phyloP scores from a whole-genome alignment of 2,888 invertebrate genomes.

The Erebia ligea region DNA sequence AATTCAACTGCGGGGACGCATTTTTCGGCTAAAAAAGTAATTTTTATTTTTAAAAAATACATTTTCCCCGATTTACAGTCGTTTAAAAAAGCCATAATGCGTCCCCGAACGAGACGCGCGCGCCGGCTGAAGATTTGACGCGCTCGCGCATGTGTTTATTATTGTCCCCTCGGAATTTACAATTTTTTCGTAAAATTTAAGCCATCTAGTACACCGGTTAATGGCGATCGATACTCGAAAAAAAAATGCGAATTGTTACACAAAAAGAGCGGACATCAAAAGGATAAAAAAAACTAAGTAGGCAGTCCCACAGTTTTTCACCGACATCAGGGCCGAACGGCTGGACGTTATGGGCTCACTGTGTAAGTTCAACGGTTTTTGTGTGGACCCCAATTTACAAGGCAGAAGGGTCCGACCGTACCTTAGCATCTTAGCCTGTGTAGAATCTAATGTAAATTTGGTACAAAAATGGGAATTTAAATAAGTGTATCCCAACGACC shows the following conservation, averaged over 20 bases:
- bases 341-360: conserved; percentile 77
- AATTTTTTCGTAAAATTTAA: conserved; percentile 73
- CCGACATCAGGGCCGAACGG: conserved; percentile 65
- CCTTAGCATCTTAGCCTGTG: conserved; percentile 72
- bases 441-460: conserved; percentile 80
- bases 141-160: conserved; percentile 82
- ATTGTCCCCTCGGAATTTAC: conserved; percentile 79
- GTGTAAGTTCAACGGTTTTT: conserved; percentile 78
- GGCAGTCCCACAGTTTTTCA: conserved; percentile 67
- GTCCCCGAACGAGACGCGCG: conserved; percentile 67
- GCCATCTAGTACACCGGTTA: conserved; percentile 72
- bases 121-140: conserved; percentile 83
- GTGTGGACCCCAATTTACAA: conserved; percentile 82
- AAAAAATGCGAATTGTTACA: conserved; percentile 73
- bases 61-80: conserved; percentile 69
- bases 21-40: conserved; percentile 74
- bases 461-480: conserved; percentile 81
- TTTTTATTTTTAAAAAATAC: conserved; percentile 80
- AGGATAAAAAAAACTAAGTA: conserved; percentile 60
- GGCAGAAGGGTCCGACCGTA: conserved; percentile 74
- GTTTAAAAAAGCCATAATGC: conserved; percentile 80
- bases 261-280: conserved; percentile 67
- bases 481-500: conserved; percentile 70
- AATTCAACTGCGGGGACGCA: conserved; percentile 75
- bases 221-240: conserved; percentile 60